Evolutionary conservation across 1,140 invertebrate genomes (phyloP).

Genomic region (Tetragonula clypearis): DNA sequence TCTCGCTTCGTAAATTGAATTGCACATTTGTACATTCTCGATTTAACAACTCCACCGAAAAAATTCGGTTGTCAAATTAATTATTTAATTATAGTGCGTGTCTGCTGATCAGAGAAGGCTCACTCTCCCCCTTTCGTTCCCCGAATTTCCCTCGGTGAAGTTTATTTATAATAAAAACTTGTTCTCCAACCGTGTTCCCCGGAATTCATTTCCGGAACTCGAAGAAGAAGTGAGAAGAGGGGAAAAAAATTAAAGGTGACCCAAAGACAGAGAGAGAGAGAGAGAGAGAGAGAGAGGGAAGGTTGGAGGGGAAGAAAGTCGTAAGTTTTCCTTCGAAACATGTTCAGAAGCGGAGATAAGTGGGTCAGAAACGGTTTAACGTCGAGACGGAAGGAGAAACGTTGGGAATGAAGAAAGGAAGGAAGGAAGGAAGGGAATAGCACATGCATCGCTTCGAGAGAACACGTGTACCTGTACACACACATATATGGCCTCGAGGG

Average conservation of each 20-base stretch:
- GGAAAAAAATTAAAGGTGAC: constrained; percentile 4
- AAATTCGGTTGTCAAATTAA: neutral
- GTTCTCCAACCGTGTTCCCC: neutral
- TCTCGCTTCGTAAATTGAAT: too few species aligned
- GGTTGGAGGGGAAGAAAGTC: neutral
- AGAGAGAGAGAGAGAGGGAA: too few species aligned
- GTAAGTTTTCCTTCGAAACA: constrained; percentile 11
- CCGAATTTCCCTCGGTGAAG: neutral
- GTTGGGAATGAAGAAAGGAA: neutral
- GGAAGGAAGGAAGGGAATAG: neutral
- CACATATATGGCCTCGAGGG: too few species aligned
- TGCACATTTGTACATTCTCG: neutral
- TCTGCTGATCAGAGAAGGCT: neutral
- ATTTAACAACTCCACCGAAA: too few species aligned
- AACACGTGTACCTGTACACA: neutral
- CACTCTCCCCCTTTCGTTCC: neutral
- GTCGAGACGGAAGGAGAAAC: neutral
- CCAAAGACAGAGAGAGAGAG: neutral
- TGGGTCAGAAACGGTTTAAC: constrained; percentile 33
- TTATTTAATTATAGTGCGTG: neutral
- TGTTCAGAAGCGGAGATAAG: constrained; percentile 23
- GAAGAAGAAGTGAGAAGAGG: neutral
- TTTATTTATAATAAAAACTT: neutral
- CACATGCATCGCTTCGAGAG: neutral
- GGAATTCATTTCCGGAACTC: neutral